Percentiles rank a stretch among this genome's conserved stretches.
These are phyloP conservation scores for Microdon myrmicae DNA, from an alignment of 2,888 invertebrate genomes.

Conservation along the genomic window DNA sequence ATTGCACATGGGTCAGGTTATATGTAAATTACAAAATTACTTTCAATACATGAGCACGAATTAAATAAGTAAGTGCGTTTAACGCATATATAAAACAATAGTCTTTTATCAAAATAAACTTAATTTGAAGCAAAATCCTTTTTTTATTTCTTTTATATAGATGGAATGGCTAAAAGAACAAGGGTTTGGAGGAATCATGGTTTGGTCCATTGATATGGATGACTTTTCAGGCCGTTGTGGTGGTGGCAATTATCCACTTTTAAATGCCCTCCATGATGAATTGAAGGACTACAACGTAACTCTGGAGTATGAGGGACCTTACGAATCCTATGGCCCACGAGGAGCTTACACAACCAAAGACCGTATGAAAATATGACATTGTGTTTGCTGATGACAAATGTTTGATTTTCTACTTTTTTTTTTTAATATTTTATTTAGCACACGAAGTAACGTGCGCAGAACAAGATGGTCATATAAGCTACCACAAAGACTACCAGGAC, in stretches of 20 bases:
- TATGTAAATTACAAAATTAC: no score
- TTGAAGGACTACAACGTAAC: slow-evolving; percentile 83
- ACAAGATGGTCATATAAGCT: slow-evolving; percentile 94
- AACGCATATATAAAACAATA: no score
- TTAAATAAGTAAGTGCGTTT: no score
- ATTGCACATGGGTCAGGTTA: no score
- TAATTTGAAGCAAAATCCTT: no score
- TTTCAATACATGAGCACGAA: no score
- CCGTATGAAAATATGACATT: slow-evolving; percentile 73
- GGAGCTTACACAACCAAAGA: slow-evolving; percentile 89
- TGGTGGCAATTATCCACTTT: slow-evolving; percentile 88
- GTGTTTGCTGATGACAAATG: no score
- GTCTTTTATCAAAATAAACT: no score
- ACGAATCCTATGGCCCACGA: slow-evolving; percentile 75
- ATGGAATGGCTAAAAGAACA: slow-evolving; percentile 94
- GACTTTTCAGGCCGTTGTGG: slow-evolving; percentile 93
- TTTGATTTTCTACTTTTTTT: not conserved
- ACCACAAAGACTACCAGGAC: slow-evolving; percentile 89
- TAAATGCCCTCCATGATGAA: slow-evolving; percentile 87
- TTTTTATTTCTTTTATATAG: slow-evolving; percentile 68
- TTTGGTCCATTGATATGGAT: slow-evolving; percentile 96
- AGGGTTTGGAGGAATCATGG: slow-evolving; percentile 95
- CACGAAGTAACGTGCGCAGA: slow-evolving; percentile 90
- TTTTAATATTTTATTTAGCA: slow-evolving; percentile 69
- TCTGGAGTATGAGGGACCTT: slow-evolving; percentile 87